These are phyloP conservation scores for Paralichthys olivaceus DNA, from an alignment of 2,113 vertebrate genomes.

Conservation along the genomic window DNA sequence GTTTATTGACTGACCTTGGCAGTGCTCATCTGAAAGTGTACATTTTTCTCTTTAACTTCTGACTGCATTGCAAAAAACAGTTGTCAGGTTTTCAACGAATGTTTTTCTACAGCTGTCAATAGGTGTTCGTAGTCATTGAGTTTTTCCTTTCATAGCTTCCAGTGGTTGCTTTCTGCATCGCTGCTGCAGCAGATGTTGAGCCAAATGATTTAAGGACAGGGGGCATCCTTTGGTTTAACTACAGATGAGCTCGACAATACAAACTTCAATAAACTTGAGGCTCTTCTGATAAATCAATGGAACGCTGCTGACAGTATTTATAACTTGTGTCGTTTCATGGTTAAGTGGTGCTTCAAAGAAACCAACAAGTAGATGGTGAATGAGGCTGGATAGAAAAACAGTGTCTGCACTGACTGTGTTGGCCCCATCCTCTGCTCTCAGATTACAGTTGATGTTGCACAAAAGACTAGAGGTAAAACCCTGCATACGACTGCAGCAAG, in stretches of 20 bases:
- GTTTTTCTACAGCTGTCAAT: not conserved
- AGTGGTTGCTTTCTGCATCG: not conserved
- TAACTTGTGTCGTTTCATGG: constrained; percentile 23
- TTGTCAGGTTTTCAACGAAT: not conserved
- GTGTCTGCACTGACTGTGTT: constrained; percentile 2
- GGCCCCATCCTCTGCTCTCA: not conserved
- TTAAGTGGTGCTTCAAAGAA: constrained; percentile 36
- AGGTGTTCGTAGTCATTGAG: not conserved
- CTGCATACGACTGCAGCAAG: constrained; percentile 7
- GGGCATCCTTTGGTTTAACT: constrained; percentile 12
- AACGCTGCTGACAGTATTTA: constrained; percentile 1
- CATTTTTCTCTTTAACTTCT: not conserved
- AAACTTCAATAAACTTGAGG: constrained; percentile 24
- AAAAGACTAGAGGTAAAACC: constrained; percentile 4
- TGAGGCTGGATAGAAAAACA: not conserved
- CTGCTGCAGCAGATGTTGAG: not conserved
- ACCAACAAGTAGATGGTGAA: constrained; percentile 1
- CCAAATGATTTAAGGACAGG: constrained; percentile 3
- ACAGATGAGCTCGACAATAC: not conserved
- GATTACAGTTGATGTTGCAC: constrained; percentile 27
- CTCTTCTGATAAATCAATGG: constrained; percentile 14
- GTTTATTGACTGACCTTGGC: not conserved
- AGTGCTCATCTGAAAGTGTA: not conserved
- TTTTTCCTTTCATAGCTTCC: not conserved
- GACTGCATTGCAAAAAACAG: not conserved